phyloP scores from a whole-genome alignment of 2,888 invertebrate species.

The Amphipoea lucens region DNA sequence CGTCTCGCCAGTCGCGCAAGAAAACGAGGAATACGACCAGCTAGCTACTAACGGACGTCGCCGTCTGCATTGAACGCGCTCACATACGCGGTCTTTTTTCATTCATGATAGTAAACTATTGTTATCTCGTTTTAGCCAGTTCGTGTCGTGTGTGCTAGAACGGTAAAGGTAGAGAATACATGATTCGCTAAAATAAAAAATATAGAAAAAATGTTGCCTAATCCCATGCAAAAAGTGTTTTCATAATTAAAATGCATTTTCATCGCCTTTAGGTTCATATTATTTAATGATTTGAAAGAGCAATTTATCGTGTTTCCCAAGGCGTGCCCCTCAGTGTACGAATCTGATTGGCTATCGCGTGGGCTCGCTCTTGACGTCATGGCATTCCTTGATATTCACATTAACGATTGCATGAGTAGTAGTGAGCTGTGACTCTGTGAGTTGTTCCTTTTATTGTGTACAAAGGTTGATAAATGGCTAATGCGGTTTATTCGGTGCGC shows the following conservation, averaged over 20 bases:
- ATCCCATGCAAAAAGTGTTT: constrained; percentile 15
- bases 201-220: constrained; percentile 19
- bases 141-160: constrained; percentile 66
- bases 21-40: constrained; percentile 83
- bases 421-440: constrained; percentile 37
- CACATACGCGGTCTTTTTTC: constrained; percentile 83
- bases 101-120: constrained; percentile 85
- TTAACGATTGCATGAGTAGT: constrained; percentile 80
- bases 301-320: constrained; percentile 82
- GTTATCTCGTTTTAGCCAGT: constrained; percentile 80
- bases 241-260: constrained; percentile 14
- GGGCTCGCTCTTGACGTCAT: constrained; percentile 90
- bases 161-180: constrained; percentile 63
- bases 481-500: constrained; percentile 18
- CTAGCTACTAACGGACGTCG: constrained; percentile 67
- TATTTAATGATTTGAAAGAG: constrained; percentile 37
- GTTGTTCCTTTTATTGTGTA: constrained; percentile 58
- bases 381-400: constrained; percentile 86
- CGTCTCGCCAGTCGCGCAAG: constrained; percentile 85
- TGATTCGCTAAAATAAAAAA: constrained; percentile 15
- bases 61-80: constrained; percentile 76
- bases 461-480: constrained; percentile 38
- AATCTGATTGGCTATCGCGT: constrained; percentile 88
- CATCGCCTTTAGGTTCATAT: constrained; percentile 11
- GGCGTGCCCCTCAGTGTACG: constrained; percentile 90